A percentile compares a stretch with the other conserved stretches of the same genome.
phyloP scores from a whole-genome alignment of 1,140 invertebrate species.

The Elymnias hypermnestra region DNA sequence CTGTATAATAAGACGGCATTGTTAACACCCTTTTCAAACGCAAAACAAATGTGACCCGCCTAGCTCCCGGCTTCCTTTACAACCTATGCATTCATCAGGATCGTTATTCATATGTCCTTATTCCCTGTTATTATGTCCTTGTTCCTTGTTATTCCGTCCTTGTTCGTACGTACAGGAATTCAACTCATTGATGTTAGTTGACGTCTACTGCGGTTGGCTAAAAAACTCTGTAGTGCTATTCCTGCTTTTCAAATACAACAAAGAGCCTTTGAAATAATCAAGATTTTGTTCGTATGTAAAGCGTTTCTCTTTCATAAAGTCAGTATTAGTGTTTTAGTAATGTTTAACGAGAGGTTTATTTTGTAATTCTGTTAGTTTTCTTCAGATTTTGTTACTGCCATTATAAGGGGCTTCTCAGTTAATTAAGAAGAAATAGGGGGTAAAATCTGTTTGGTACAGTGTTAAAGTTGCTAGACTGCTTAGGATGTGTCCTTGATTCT shows the following conservation, averaged over 20 bases:
- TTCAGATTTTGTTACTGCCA: too few relatives aligned
- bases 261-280: background rate
- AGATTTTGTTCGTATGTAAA: too few relatives aligned
- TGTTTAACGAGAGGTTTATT: too few relatives aligned
- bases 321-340: too few relatives aligned
- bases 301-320: too few relatives aligned
- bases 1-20: constrained; percentile 11
- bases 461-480: too few relatives aligned
- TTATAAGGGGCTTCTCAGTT: too few relatives aligned
- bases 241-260: background rate
- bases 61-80: constrained; percentile 17
- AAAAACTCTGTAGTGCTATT: background rate
- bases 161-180: background rate
- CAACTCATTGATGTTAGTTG: constrained; percentile 1
- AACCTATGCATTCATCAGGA: constrained; percentile 10
- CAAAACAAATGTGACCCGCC: constrained; percentile 13
- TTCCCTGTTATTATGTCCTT: background rate
- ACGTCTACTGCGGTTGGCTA: background rate
- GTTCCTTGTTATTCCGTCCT: background rate
- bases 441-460: too few relatives aligned
- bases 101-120: constrained; percentile 15
- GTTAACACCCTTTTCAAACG: constrained; percentile 17
- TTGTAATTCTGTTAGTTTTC: too few relatives aligned
- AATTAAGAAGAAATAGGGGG: too few relatives aligned
- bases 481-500: too few relatives aligned